A percentile compares a stretch with the other conserved stretches of the same genome.
Conservation (phyloP, 2,113 vertebrate species). For the Oenanthe oenanthe region DNA sequence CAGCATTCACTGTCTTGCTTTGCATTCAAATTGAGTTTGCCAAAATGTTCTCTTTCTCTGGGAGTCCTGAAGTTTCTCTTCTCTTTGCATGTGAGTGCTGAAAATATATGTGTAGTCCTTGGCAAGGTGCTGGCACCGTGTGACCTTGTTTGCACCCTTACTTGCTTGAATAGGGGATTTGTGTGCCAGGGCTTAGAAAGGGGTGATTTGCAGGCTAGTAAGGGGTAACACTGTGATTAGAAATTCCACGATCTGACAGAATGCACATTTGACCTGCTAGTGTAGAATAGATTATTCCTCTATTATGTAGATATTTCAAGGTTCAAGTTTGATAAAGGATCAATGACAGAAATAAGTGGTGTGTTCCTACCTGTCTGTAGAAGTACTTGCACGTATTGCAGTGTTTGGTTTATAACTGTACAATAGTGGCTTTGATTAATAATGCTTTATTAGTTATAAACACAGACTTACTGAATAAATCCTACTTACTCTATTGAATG, state of each 20-base stretch:
- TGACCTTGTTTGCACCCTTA: slow-evolving; percentile 60
- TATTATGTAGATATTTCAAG: neutral
- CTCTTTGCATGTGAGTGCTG: neutral
- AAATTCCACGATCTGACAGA: slow-evolving; percentile 37
- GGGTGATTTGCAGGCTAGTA: slow-evolving; percentile 40
- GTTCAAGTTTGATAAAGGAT: neutral
- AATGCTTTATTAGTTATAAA: slow-evolving; percentile 58
- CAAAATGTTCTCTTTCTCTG: neutral
- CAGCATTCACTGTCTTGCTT: neutral
- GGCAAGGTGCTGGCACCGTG: neutral
- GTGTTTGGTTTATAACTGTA: neutral
- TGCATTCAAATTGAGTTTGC: neutral
- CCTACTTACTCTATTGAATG: slow-evolving; percentile 33
- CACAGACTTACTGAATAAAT: slow-evolving; percentile 44
- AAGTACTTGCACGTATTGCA: neutral
- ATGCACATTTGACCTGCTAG: slow-evolving; percentile 28
- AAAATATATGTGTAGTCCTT: neutral
- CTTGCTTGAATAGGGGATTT: slow-evolving; percentile 47
- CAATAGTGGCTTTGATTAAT: slow-evolving; percentile 64
- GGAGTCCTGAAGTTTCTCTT: neutral
- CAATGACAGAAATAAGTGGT: neutral
- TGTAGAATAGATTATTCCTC: slow-evolving; percentile 14
- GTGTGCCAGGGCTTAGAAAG: slow-evolving; percentile 41
- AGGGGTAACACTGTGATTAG: slow-evolving; percentile 39
- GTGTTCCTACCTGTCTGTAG: neutral